Base-by-base conservation (phyloP, 2,888 invertebrate species). In the Pegoplata infirma region DNA sequence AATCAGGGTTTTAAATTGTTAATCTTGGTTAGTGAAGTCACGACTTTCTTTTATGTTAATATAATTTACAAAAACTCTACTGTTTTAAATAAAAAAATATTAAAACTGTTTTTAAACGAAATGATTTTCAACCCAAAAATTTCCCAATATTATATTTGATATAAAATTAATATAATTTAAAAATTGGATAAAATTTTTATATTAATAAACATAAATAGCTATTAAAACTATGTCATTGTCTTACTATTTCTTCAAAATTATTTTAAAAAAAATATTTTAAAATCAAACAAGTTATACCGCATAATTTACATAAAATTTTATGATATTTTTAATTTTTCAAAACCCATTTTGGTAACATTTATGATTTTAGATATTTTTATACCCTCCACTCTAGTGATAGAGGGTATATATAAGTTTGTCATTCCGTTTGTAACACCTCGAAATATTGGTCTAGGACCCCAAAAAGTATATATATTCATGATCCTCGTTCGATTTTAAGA, bases 221-320 rank as follows among this genome's bases (percentile, higher is more conserved):
- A 58, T 64, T 56, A 49, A n/a, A n/a, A 49, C 25, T 14, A 12
- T 49, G 56, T 19, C 51, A 51, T 55, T 72, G 49, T 32, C 21
- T 49, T 17, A 44, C 12, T 36, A 17, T 16, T 12, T 47, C 10
- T 44, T 17, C 21, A 28, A 61, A 46, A 23, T 12, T 10, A 17
- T 23, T 58, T 23, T 49, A 12, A 47, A n/a, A n/a, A n/a, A n/a
- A n/a, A 25, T 10, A 47, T 28, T 47, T 51, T 21, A 32, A 64
- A 58, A 66, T 53, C 66, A 73, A 73, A 73, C 58, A 25, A 51
- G 58, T 66, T 59, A 23, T 19, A 46, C 66, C 73, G 73, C 36
- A 21, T 40, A 6, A 36, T 64, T 25, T 12, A 23, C 51, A 51
- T 64, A 64, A 40, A 10, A 28, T 10, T 2, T 28, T 32, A 7